These are phyloP conservation scores for Sinocyclocheilus rhinocerous DNA, from an alignment of 2,113 vertebrate genomes.

Conservation along the genomic window DNA sequence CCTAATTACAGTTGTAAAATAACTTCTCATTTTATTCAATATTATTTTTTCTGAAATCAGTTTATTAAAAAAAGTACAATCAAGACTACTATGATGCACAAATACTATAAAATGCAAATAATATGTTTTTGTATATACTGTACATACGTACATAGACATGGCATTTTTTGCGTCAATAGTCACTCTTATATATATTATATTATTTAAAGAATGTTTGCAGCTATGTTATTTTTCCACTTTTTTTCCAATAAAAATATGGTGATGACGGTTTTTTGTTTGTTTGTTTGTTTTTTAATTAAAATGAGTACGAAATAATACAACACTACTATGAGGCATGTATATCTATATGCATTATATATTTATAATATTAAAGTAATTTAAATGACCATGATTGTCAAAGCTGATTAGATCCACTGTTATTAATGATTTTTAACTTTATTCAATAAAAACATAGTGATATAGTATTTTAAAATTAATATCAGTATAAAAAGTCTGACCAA, in stretches of 20 bases:
- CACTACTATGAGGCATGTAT: no score
- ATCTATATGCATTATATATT: no score
- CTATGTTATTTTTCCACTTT: no score
- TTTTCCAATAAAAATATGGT: background rate
- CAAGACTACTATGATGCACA: background rate
- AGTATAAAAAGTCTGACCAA: background rate
- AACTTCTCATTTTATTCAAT: background rate
- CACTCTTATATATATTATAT: slow-evolving; percentile 11
- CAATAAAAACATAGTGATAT: background rate
- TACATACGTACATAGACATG: no score
- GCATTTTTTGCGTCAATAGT: slow-evolving; percentile 40
- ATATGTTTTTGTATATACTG: no score
- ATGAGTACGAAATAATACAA: no score
- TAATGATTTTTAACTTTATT: background rate
- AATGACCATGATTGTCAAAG: background rate
- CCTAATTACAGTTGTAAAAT: background rate
- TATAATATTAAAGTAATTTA: background rate
- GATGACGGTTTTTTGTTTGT: background rate
- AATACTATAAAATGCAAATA: background rate
- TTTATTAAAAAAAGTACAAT: background rate
- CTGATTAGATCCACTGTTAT: background rate
- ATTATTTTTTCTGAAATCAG: background rate
- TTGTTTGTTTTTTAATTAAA: background rate
- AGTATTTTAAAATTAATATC: background rate
- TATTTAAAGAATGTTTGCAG: no score